These are phyloP conservation scores for Heliconius himera DNA, from an alignment of 1,140 invertebrate genomes.

Conservation along the genomic window DNA sequence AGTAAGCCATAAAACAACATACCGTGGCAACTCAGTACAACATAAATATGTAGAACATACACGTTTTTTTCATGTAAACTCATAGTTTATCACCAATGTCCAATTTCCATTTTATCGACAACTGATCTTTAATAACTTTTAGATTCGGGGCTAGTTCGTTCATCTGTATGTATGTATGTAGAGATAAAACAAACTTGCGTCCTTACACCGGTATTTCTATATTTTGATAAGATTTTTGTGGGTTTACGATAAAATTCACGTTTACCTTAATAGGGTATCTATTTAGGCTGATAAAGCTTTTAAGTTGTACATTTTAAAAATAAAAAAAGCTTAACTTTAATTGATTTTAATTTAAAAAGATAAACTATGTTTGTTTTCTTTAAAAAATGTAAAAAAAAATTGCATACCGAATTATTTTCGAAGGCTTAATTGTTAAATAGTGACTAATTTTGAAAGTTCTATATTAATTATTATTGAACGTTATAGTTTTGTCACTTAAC, in stretches of 20 bases:
- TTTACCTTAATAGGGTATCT: background rate
- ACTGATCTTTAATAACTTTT: background rate
- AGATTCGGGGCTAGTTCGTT: background rate
- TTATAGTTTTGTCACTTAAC: no score
- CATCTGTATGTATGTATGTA: background rate
- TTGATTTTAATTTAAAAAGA: background rate
- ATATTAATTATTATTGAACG: no score
- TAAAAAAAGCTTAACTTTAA: background rate
- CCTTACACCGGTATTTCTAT: background rate
- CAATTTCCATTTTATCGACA: background rate
- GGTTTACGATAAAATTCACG: background rate
- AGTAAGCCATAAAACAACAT: background rate
- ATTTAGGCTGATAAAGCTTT: background rate
- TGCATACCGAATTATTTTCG: background rate
- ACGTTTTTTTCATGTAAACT: background rate
- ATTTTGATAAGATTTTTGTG: background rate
- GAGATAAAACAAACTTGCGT: background rate
- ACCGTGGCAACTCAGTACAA: background rate
- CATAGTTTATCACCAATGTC: background rate
- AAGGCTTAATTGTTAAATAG: background rate
- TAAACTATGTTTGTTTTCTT: background rate
- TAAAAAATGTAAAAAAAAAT: background rate
- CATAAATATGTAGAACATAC: slow-evolving; percentile 2
- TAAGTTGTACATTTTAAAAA: background rate
- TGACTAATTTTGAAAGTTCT: background rate